Evolutionary conservation across 1,140 invertebrate genomes (phyloP).

Genomic region (Watersipora subatra): DNA sequence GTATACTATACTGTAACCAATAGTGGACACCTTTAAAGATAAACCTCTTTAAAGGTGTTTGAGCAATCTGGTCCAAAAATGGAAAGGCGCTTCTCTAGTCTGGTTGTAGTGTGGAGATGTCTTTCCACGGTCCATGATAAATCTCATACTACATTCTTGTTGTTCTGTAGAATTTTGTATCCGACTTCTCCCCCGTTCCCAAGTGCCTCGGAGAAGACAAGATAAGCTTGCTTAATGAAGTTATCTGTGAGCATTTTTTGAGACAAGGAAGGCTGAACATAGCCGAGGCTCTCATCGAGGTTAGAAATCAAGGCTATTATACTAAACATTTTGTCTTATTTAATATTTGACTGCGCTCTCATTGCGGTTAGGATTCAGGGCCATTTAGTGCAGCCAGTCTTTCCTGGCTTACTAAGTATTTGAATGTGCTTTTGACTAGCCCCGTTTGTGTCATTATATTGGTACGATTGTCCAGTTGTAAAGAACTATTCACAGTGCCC

Average conservation of each 20-base stretch:
- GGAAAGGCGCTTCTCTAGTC: too few species aligned
- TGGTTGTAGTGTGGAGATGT: neutral
- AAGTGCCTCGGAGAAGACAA: conserved; percentile 69
- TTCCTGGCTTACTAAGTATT: neutral
- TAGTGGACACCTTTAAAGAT: too few species aligned
- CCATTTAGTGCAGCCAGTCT: neutral
- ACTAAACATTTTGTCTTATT: too few species aligned
- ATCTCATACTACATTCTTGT: neutral
- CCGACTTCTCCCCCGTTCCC: conserved; percentile 75
- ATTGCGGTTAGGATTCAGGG: neutral
- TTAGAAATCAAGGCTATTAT: too few species aligned
- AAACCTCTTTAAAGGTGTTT: too few species aligned
- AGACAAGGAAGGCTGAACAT: conserved; percentile 81
- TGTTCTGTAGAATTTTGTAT: conserved; percentile 61
- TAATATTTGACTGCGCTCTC: neutral
- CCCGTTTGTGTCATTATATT: too few species aligned
- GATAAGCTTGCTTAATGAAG: conserved; percentile 69
- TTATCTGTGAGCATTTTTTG: conserved; percentile 92
- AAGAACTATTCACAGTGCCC: too few species aligned
- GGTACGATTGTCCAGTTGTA: too few species aligned
- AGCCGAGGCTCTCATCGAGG: conserved; percentile 57
- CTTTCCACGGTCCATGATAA: neutral
- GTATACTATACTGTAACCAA: too few species aligned
- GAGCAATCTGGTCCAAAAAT: too few species aligned
- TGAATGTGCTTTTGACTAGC: too few species aligned